A percentile compares a stretch with the other conserved stretches of the same genome.
phyloP scores from a whole-genome alignment of 2,888 invertebrate genomes.

The Chesias legatella region DNA sequence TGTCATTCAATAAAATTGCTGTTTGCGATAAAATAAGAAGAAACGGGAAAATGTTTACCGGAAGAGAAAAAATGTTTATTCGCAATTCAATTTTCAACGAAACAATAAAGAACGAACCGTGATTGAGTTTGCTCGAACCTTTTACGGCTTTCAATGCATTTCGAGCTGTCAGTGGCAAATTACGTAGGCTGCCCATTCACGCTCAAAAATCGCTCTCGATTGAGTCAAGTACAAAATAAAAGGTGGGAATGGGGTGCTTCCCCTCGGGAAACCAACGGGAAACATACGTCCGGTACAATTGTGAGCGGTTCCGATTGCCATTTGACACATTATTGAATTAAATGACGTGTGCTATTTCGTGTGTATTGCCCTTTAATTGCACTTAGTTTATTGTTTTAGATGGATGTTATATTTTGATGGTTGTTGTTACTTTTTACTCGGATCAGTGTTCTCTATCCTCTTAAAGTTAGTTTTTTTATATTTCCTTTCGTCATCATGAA shows the following conservation, averaged over 20 bases:
- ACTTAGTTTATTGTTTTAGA: constrained; percentile 22
- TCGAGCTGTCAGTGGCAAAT: constrained; percentile 74
- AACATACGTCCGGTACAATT: constrained; percentile 77
- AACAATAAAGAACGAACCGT: constrained; percentile 46
- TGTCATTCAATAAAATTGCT: too few species aligned
- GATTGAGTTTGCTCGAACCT: constrained; percentile 71
- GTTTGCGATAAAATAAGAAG: constrained; percentile 4
- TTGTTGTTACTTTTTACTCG: too few species aligned
- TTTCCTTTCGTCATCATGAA: too few species aligned
- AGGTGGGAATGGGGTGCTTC: constrained; percentile 65
- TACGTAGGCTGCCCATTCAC: constrained; percentile 74
- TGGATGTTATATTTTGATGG: too few species aligned
- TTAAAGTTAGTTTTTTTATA: too few species aligned
- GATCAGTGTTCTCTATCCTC: too few species aligned
- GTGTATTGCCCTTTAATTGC: constrained; percentile 26
- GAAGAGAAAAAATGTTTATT: constrained; percentile 15
- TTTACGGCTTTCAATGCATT: constrained; percentile 76
- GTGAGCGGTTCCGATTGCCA: constrained; percentile 70
- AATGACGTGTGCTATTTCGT: constrained; percentile 56
- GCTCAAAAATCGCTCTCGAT: constrained; percentile 78
- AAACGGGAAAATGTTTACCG: neutral
- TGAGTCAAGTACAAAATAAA: constrained; percentile 78
- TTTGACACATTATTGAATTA: constrained; percentile 74
- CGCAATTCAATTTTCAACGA: constrained; percentile 26
- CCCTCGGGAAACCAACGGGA: constrained; percentile 69